Base-by-base conservation (phyloP, 2,888 invertebrate genomes). In the Drosophila mimetica region DNA sequence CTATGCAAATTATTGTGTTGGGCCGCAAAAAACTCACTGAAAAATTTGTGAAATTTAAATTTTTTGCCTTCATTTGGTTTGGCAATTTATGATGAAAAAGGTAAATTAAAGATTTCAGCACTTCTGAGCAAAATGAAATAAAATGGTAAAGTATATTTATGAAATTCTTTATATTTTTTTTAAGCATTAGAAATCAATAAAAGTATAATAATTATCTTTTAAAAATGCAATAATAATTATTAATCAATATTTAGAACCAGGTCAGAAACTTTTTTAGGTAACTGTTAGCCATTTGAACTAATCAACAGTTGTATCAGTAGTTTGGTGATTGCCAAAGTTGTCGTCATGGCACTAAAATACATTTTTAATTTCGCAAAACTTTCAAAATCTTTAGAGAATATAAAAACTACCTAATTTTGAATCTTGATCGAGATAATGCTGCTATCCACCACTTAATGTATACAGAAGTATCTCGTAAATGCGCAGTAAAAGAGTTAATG, bases 1-100 rank as follows among this genome's bases (percentile, higher is more conserved):
- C 73, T 81, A 83, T 81, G 84, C 81, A 74, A 83, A 81, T 81
- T 18, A 55, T 42, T 60, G 42, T 34, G 58, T 55, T 52, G 50
- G 52, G 34, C 53, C 20, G 52, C 52, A 28, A 71, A 63, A 44
- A 34, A 22, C 48, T 22, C 52, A 67, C 47, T 28, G 28, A 32
- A 42, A 42, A 37, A 54, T 42, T 50, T 48, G 51, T 37, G 20
- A 51, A 59, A 36, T 42, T 25, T 25, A 48, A 42, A 48, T 48
- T 58, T 59, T 42, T 28, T 50, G 46, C 25, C 39, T 52, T n/a
- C 44, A 14, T 51, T 28, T n/a, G 9, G 39, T 16, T 46, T 44
- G 2, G 4, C 4, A 48, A 2, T 8, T 25, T 5, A 1, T 6
- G 39, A 37, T 60, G 2, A 22, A 14, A 7, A 1, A 13, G 2